Evolutionary conservation across 35 echinoderm and acorn worm genomes (phyloP), one percentile per base, ranked within the genome.

Genomic region (Heliocidaris tuberculata): DNA sequence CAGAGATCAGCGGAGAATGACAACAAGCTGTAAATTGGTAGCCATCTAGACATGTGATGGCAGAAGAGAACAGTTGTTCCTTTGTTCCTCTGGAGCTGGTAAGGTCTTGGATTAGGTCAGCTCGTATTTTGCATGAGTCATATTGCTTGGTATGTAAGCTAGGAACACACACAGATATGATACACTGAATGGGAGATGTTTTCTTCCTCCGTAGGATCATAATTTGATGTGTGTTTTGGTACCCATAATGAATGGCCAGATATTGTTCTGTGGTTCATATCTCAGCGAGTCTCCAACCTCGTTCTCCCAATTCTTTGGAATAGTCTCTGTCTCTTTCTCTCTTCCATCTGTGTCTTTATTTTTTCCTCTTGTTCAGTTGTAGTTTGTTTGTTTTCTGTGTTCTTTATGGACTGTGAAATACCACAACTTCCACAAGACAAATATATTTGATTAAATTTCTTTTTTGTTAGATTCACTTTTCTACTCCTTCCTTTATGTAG

Each of bases 121-220:
- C 21, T 78, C 65, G 27, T 24, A n/a, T 78, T 78, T 78, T 21
- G 65, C 65, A n/a, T 78, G 65, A 78, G 65, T 78, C 65, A 78
- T 78, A 78, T 78, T 78, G 65, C 65, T 78, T 78, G 65, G 65
- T 78, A 78, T 78, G 65, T 78, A 78, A 78, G 65, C 65, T 78
- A 27, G 27, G 65, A 78, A 78, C 65, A 78, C 65, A 56, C 52
- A 78, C 21, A 78, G 65, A 78, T 78, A 78, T 78, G 65, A 78
- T 78, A 78, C 65, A 24, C 21, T 78, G 65, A 78, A 78, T 78
- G 65, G 65, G 5, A 78, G 65, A 78, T 78, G 65, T 78, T 78
- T 78, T 78, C 19, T 24, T 78, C 65, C 17, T 6, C 8, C 6
- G 65, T 17, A 78, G 27, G 65, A 78, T 78, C 65, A 78, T 78